A percentile compares a stretch with the other conserved stretches of the same genome.
Conservation (phyloP, 1,140 invertebrate species). For the Vanessa atalanta region DNA sequence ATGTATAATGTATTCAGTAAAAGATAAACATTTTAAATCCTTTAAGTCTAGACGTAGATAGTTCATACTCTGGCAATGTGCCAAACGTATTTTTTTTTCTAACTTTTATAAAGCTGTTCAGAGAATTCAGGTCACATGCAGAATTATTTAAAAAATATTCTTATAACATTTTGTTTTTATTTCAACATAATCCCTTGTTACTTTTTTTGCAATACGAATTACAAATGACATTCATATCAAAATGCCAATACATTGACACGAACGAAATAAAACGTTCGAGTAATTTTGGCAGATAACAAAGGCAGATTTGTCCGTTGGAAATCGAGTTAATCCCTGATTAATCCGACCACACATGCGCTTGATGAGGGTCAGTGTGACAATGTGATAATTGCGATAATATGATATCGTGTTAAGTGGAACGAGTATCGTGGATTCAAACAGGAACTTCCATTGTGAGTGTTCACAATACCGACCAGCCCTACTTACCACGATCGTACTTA, state of each 20-base stretch:
- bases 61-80: conserved; percentile 12
- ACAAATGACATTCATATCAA: conserved; percentile 16
- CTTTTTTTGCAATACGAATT: neutral
- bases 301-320: conserved; percentile 56
- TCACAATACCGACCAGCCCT: neutral
- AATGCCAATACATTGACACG: conserved; percentile 8
- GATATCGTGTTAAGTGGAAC: conserved; percentile 40
- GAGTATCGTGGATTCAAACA: neutral
- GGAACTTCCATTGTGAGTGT: neutral
- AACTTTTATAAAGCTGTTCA: conserved; percentile 12
- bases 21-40: neutral
- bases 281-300: conserved; percentile 48
- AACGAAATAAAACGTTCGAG: conserved; percentile 26
- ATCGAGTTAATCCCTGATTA: conserved; percentile 67
- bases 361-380: conserved; percentile 65
- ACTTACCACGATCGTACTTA: too few species aligned
- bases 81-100: neutral
- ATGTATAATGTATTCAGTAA: too few species aligned
- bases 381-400: conserved; percentile 65
- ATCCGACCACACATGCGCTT: conserved; percentile 56
- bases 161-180: neutral
- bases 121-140: neutral
- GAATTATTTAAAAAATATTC: neutral
- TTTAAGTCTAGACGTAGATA: conserved; percentile 6
- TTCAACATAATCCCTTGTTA: neutral